A percentile compares a stretch with the other conserved stretches of the same genome.
Evolutionary conservation across 2,113 vertebrate genomes (phyloP).

Genomic region (Mionectes macconnelli): DNA sequence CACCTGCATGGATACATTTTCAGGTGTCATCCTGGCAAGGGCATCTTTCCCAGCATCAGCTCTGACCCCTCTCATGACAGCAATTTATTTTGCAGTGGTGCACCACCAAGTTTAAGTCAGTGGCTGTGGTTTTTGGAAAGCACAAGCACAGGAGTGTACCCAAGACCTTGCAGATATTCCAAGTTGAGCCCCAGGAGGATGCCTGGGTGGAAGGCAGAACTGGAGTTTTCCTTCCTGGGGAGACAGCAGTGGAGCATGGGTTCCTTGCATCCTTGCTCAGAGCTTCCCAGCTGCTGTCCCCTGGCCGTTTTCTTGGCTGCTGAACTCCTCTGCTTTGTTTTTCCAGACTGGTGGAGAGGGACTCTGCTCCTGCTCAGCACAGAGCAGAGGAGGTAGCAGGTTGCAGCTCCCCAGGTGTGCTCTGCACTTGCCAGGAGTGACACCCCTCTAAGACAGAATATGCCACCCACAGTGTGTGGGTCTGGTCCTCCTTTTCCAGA

Average conservation of each 20-base stretch:
- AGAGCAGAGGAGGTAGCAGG: not conserved
- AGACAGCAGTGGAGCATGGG: fast-evolving
- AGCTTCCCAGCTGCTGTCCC: not conserved
- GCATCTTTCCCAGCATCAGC: not conserved
- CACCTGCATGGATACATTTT: not conserved
- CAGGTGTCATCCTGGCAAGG: not conserved
- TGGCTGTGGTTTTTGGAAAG: not conserved
- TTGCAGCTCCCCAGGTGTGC: not conserved
- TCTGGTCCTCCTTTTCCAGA: not conserved
- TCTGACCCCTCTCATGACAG: not conserved
- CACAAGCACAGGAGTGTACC: fast-evolving
- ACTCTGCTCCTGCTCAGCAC: not conserved
- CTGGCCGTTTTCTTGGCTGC: not conserved
- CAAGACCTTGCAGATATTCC: not conserved
- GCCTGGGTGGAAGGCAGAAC: not conserved
- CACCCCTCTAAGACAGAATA: not conserved
- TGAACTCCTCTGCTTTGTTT: not conserved
- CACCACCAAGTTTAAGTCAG: fast-evolving
- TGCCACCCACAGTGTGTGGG: not conserved
- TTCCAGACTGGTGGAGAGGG: not conserved
- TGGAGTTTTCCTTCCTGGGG: not conserved
- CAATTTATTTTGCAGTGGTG: not conserved
- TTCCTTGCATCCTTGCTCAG: not conserved
- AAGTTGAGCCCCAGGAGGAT: not conserved
- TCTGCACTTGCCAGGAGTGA: not conserved